Base-by-base conservation (phyloP, 2,888 invertebrate species). In the Dolomedes plantarius region DNA sequence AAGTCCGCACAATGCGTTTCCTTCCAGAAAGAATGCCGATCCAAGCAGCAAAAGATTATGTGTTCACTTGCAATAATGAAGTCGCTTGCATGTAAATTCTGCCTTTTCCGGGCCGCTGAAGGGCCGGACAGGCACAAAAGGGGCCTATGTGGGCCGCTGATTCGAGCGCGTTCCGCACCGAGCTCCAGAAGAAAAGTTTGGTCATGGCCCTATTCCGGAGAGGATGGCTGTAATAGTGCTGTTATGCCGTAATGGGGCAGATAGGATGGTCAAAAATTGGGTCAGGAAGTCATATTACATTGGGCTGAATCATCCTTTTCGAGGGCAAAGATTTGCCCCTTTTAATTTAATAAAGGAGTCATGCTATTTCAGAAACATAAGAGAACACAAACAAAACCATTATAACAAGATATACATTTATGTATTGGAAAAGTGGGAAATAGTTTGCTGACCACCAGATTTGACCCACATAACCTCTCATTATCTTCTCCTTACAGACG, bases 71-170 rank as follows among this genome's bases (percentile, higher is more conserved):
- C 23, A n/a, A 65, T 31, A 65, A 65, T 65, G n/a, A n/a, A 65
- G 19, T 65, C 29, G 11, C 65, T 65, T 31, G 65, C 65, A 56
- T 56, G 56, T 56, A 19, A 23, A 56, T 56, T 56, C 11, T 16
- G 46, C 56, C 23, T 80, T 67, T n/a, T 31, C 62, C 75, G 27
- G 29, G 27, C 68, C 31, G 36, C 16, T 39, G 74, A 11, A 36
- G 75, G 67, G 75, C 82, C 67, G 82, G 41, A 64, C 75, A 69
- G 36, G 71, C 41, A 82, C 71, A 82, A 82, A 82, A 56, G 64
- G 32, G 32, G 13, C 46, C 31, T 13, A 75, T 76, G 75, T 69
- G 69, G 74, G 56, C 56, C 56, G 56, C 23, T 23, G 56, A 56
- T 56, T 56, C 23, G 23, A 16, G 3, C 23, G 56, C 56, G 56